These are phyloP conservation scores for Triplophysa siluroides DNA, from an alignment of 2,113 vertebrate species.

Conservation along the genomic window DNA sequence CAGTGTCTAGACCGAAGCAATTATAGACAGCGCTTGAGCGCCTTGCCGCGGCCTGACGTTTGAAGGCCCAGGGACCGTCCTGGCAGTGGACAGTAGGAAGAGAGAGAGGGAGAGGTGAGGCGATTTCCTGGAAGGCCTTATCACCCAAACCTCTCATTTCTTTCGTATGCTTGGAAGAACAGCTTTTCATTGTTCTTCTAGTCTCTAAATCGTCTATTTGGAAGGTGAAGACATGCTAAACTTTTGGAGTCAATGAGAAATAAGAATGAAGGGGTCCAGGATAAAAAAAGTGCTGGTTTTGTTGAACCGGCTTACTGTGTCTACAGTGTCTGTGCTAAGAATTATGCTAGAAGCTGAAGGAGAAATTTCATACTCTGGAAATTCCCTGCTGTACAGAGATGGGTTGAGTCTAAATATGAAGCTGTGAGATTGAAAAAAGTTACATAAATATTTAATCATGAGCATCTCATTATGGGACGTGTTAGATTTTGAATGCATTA, in stretches of 20 bases:
- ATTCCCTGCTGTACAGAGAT: conserved; percentile 2
- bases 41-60: conserved; percentile 78
- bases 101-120: conserved; percentile 9
- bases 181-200: conserved; percentile 28
- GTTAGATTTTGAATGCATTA: background rate
- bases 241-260: background rate
- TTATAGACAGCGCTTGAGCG: conserved; percentile 83
- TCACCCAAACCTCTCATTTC: conserved; percentile 27
- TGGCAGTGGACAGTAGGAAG: conserved; percentile 42
- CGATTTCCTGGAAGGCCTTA: conserved; percentile 42
- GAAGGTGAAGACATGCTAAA: conserved; percentile 1
- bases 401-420: conserved; percentile 14
- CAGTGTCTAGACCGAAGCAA: conserved; percentile 90
- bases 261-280: background rate
- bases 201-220: conserved; percentile 7
- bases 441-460: conserved; percentile 30
- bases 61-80: conserved; percentile 75
- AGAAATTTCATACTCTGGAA: conserved; percentile 28
- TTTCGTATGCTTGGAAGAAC: conserved; percentile 23
- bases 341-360: conserved; percentile 16
- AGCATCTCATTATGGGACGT: conserved; percentile 7
- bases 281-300: background rate
- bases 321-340: conserved; percentile 4
- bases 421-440: conserved; percentile 2
- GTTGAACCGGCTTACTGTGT: background rate